Evolutionary conservation across 2,113 vertebrate genomes (phyloP), one percentile per base, ranked within the genome.

Genomic region (Callopanchax toddi): DNA sequence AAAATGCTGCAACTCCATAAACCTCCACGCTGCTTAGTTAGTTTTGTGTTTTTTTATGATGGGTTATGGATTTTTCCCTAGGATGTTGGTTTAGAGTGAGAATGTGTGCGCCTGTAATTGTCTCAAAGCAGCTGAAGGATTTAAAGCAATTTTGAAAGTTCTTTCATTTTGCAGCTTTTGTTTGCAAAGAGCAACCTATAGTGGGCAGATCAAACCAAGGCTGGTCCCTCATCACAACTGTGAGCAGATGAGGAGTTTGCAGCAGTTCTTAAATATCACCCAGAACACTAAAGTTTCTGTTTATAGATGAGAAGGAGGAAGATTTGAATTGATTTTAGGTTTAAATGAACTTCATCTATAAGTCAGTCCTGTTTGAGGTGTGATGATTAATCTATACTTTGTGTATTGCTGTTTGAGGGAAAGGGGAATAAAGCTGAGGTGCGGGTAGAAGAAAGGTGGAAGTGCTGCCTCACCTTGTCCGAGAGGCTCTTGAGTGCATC

Each of bases 401-500:
- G 1, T 42, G 23, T 32, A 18, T n/a, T 84, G 60, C 51, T 16
- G 59, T 23, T 66, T 22, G 6, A 58, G 39, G 43, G 10, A 29
- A 49, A 55, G 57, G 51, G 20, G 16, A 71, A 71, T 42, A 55
- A 60, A 76, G 32, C 20, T 2, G 32, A 17, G 49, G 42, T 37
- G 36, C 55, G 48, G 48, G 32, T 20, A 23, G 46, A 22, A 11
- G 45, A 12, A 51, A 52, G 42, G 42, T 34, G 39, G 23, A 13
- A 34, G 29, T 46, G 44, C 17, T 57, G 25, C 5, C 94, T 95
- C 92, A 99, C 97, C 91, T 96, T 98, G 89, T 98, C 96, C 75
- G 95, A 94, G 86, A 99, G 95, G 89, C 92, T 93, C 92, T 96
- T 95, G 89, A 99, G 97, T 59, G 94, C 93, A 65, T 94, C 95